Base-by-base conservation (phyloP, 1,140 invertebrate genomes). In the Rhagoletis pomonella region DNA sequence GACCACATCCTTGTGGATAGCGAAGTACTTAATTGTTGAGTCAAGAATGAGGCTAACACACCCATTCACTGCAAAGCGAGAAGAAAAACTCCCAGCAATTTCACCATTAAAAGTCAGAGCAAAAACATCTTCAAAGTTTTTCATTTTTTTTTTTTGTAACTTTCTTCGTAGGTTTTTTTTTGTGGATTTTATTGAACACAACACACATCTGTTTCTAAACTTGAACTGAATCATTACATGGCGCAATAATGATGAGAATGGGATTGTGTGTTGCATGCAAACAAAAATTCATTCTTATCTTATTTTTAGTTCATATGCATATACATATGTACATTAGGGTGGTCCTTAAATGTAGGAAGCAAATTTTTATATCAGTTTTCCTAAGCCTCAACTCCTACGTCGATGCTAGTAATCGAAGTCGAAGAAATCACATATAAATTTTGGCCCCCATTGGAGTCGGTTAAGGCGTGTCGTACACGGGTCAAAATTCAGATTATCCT, bases 151-250 rank as follows among this genome's bases (percentile, higher is more conserved):
- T 19, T 67, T 67, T 67, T 12, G 39, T 12, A 3, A 67, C 39
- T 67, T 67, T 67, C 64, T 67, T 29, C 29, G 29, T 29, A 0
- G 29, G 29, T 29, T 29, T 29, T 39, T 67, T 67, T 42, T 67
- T 67, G 29, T 73, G 12, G 67, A 73, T 47, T 17, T 73, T 73
- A 73, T 73, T 44, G 67, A 47, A 17, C 42, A 44, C 39, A 73
- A 4, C 1, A 7, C 64, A 42, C 29, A 47, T 69, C n/a, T 73
- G 14, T 69, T 42, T 69, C 42, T 47, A 44, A 69, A 73, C 42
- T 47, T 73, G 42, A 73, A 47, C 42, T 73, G 67, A 14, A 39
- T 39, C 42, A 73, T 44, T 73, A 73, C 5, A 73, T 73, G 67
- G 67, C 39, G 39, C 67, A 73, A 73, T 47, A 73, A 47, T 14